phyloP scores from a whole-genome alignment of 2,888 invertebrate species.

The Hanleya hanleyi region DNA sequence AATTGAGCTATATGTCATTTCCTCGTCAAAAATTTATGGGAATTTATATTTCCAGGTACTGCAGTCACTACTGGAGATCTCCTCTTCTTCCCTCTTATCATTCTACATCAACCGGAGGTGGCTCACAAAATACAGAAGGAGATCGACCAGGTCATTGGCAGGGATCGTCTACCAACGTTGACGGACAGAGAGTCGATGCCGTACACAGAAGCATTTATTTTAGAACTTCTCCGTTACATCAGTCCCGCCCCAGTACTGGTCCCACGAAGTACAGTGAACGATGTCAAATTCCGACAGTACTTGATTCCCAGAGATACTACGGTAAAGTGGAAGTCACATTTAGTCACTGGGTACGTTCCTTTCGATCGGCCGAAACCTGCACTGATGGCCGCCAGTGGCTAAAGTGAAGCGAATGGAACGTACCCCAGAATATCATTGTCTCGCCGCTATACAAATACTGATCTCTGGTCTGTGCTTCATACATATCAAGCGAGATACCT shows the following conservation, averaged over 20 bases:
- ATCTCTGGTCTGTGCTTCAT: too few species aligned
- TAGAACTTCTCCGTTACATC: slow-evolving; percentile 41
- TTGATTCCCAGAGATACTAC: not conserved
- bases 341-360: too few species aligned
- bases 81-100: not conserved
- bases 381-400: too few species aligned
- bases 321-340: too few species aligned
- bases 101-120: slow-evolving; percentile 8
- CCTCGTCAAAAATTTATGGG: too few species aligned
- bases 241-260: slow-evolving; percentile 39
- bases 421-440: too few species aligned
- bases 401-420: too few species aligned
- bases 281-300: not conserved
- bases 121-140: slow-evolving; percentile 2
- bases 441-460: too few species aligned
- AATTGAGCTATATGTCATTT: too few species aligned
- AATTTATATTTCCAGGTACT: not conserved
- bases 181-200: slow-evolving; percentile 15
- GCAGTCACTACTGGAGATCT: not conserved
- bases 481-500: too few species aligned
- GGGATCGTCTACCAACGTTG: slow-evolving; percentile 15
- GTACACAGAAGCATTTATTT: slow-evolving; percentile 42
- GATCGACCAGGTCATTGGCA: slow-evolving; percentile 62
- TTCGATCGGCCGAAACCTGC: too few species aligned
- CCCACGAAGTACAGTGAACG: not conserved